A percentile compares a stretch with the other conserved stretches of the same genome.
Evolutionary conservation across 2,797 vertebrate genomes (phyloP).

Genomic region (Labeo calbasu): DNA sequence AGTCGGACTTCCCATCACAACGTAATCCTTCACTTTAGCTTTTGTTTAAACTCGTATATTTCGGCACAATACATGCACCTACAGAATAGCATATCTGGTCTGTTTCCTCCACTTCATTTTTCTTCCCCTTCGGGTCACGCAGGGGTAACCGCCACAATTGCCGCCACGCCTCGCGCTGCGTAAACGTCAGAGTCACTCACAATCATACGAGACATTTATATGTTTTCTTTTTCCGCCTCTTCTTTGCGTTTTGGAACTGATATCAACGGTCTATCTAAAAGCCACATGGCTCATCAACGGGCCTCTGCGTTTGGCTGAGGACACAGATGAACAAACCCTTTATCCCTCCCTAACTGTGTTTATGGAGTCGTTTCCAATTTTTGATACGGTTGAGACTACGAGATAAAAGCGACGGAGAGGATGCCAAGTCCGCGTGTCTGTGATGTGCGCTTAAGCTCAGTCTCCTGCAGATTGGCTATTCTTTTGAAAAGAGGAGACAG

Average conservation of each 20-base stretch:
- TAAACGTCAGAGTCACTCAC: constrained; percentile 38
- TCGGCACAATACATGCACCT: not conserved
- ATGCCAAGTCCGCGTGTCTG: constrained; percentile 40
- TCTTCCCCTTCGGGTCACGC: not conserved
- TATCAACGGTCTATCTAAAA: constrained; percentile 38
- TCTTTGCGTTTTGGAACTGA: constrained; percentile 49
- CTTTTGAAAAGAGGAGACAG: constrained; percentile 46
- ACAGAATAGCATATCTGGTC: not conserved
- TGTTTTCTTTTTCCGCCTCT: constrained; percentile 3
- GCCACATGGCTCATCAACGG: constrained; percentile 50
- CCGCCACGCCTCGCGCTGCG: constrained; percentile 28
- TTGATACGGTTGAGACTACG: constrained; percentile 32
- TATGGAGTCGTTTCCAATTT: constrained; percentile 42
- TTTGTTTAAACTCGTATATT: not conserved
- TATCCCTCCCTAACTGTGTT: constrained; percentile 30
- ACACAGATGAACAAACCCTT: constrained; percentile 35
- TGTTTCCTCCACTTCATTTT: not conserved
- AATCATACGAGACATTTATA: constrained; percentile 16
- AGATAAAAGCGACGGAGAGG: constrained; percentile 43
- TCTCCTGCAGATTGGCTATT: constrained; percentile 49
- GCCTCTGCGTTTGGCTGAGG: constrained; percentile 28
- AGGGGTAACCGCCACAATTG: constrained; percentile 24
- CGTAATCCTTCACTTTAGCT: not conserved
- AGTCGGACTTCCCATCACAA: not conserved
- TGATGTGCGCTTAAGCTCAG: constrained; percentile 56